phyloP scores from a whole-genome alignment of 2,797 vertebrate species.

The Neomorphus geoffroyi region DNA sequence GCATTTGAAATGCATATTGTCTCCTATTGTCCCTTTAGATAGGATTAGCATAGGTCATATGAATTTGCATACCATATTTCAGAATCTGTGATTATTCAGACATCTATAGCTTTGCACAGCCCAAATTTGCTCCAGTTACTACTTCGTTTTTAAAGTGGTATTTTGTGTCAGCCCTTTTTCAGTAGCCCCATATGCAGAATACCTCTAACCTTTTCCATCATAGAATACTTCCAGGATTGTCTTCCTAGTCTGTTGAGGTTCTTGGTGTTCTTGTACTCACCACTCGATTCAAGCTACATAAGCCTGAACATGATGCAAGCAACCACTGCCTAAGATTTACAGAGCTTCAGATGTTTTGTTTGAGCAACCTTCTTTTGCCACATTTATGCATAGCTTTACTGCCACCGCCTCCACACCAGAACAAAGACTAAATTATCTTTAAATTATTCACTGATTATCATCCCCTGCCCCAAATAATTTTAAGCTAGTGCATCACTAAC shows the following conservation, averaged over 20 bases:
- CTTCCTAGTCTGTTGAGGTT: not conserved
- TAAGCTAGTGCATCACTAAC: not conserved
- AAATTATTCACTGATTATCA: not conserved
- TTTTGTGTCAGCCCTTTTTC: not conserved
- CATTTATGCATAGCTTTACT: not conserved
- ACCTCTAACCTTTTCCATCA: not conserved
- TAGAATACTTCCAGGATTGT: not conserved
- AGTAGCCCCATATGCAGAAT: not conserved
- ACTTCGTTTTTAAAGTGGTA: not conserved
- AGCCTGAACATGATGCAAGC: not conserved
- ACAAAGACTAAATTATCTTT: not conserved
- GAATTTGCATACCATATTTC: not conserved
- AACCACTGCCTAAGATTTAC: not conserved
- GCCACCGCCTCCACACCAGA: accelerated
- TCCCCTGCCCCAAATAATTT: not conserved
- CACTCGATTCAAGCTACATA: not conserved
- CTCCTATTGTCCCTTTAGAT: not conserved
- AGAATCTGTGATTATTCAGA: not conserved
- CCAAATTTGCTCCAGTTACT: not conserved
- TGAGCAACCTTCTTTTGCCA: not conserved
- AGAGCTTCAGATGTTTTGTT: not conserved
- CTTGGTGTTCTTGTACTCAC: not conserved
- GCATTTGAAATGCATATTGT: not conserved
- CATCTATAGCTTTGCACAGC: not conserved
- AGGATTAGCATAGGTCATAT: not conserved